Evolutionary conservation across 2,113 vertebrate genomes (phyloP).

Genomic region (Macaca fascicularis): T2T-MFA8v1.1 NC_088388.1:118448501-118449000

Average conservation of each 20-base stretch:
- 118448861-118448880: background rate
- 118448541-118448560: background rate
- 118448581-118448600: background rate
- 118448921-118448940: background rate
- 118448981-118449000: background rate
- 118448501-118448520: background rate
- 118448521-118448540: background rate
- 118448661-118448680: background rate
- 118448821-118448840: background rate
- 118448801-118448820: background rate
- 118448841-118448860: background rate
- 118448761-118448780: background rate
- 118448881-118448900: background rate
- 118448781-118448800: background rate
- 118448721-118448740: background rate
- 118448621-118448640: background rate
- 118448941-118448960: background rate
- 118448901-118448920: background rate
- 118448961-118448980: background rate
- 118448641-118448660: too few relatives aligned
- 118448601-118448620: background rate
- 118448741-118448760: background rate
- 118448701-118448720: background rate
- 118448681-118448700: background rate
- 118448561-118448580: background rate